Evolutionary conservation across 2,797 vertebrate species (phyloP).

Genomic region (Catamblyrhynchus diadema): DNA sequence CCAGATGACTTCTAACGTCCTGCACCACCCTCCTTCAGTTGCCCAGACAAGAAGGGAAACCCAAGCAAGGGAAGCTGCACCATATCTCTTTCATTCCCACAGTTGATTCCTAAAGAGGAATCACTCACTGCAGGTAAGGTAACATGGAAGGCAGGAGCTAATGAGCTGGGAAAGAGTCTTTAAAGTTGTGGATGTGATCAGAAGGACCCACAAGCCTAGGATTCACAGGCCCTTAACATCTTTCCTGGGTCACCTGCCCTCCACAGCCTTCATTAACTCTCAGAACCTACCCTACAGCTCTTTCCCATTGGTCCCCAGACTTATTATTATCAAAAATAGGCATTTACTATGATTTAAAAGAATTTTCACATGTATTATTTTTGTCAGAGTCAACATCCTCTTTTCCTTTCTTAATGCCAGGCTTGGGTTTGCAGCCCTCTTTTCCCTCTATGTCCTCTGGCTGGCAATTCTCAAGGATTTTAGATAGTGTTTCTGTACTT

Average conservation of each 20-base stretch:
- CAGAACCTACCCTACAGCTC: fast-evolving
- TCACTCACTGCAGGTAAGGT: background rate
- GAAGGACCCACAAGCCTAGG: background rate
- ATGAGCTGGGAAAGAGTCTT: background rate
- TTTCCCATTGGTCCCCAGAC: background rate
- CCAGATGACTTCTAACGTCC: background rate
- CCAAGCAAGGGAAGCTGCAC: background rate
- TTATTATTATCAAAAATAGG: background rate
- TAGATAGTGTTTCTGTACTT: background rate
- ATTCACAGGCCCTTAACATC: background rate
- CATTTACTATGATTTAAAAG: background rate
- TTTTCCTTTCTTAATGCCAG: background rate
- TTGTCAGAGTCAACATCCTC: background rate
- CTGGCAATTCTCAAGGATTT: background rate
- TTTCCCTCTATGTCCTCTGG: background rate
- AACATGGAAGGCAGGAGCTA: background rate
- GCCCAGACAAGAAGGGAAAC: background rate
- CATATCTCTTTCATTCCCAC: background rate
- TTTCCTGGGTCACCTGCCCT: background rate
- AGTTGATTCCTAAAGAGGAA: background rate
- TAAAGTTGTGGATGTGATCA: background rate
- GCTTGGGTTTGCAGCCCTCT: background rate
- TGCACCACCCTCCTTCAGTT: background rate
- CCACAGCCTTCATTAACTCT: background rate
- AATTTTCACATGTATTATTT: background rate